These are phyloP conservation scores for Drosophila athabasca DNA, from an alignment of 1,140 invertebrate genomes.

Conservation along the genomic window DNA sequence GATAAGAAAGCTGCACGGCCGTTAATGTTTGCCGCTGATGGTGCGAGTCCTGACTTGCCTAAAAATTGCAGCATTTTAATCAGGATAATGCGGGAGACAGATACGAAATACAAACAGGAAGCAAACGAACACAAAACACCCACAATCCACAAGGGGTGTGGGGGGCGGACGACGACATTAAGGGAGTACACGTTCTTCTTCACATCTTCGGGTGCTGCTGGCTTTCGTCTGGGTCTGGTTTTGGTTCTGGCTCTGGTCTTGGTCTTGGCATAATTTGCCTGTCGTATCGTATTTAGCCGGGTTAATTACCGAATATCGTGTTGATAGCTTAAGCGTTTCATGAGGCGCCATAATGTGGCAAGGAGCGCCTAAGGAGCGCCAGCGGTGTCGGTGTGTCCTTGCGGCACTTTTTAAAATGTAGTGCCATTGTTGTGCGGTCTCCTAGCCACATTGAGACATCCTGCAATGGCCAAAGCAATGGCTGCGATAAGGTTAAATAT, in stretches of 20 bases:
- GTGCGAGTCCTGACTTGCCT: constrained; percentile 30
- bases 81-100: constrained; percentile 60
- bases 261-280: constrained; percentile 57
- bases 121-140: constrained; percentile 9
- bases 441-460: constrained; percentile 46
- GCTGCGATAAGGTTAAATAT: constrained; percentile 77
- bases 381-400: constrained; percentile 34
- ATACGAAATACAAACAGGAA: constrained; percentile 38
- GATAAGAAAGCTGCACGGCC: constrained; percentile 70
- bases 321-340: constrained; percentile 81
- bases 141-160: not conserved
- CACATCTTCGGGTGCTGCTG: constrained; percentile 29
- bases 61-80: constrained; percentile 73
- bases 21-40: constrained; percentile 56
- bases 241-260: constrained; percentile 25
- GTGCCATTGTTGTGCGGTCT: constrained; percentile 44
- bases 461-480: constrained; percentile 41
- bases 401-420: constrained; percentile 58
- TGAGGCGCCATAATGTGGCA: constrained; percentile 59
- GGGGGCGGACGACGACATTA: constrained; percentile 42
- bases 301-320: constrained; percentile 80
- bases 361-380: not conserved
- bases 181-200: constrained; percentile 56
- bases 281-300: constrained; percentile 72
- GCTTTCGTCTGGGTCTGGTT: constrained; percentile 18